Evolutionary conservation across 2,888 invertebrate species (phyloP), one percentile per base, ranked within the genome.

Genomic region (Trachelus stipa): DNA sequence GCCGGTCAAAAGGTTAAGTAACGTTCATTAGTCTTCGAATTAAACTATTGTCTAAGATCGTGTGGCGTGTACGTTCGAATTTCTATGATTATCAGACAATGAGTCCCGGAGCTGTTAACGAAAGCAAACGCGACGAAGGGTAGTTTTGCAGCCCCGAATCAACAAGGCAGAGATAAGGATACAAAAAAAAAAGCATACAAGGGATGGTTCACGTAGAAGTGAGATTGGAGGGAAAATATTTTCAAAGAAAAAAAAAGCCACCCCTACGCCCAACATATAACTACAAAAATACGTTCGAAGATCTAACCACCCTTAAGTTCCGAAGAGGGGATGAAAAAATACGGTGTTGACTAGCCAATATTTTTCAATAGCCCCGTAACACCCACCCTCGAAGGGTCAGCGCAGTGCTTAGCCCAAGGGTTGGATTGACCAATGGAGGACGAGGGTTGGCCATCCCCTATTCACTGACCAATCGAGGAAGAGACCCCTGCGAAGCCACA

Each of bases 391-490:
- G 77, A 88, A 86, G 85, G 88, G 90, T 89, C 88, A 89, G 88
- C 85, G 88, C 88, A 87, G 40, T 87, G 88, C 83, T 83, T 84
- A 80, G 83, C 81, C 83, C 84, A 87, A 89, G 90, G 90, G 89
- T 87, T 82, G 81, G 83, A 79, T 85, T 85, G 87, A 87, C 91
- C 91, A 91, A 91, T 91, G 86, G 85, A 79, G 83, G 80, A 86
- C 87, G 86, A 85, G 86, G 89, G 86, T 86, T 87, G 87, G 87
- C 88, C 90, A 88, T 87, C 87, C 86, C 82, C 84, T 84, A 83
- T 77, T 73, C 79, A 83, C 86, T 91, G 91, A 90, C 91, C 91
- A 91, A 91, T 91, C 87, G 88, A 87, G 82, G 73, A 76, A 78
- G 68, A 71, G 73, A 71, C 76, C 75, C 69, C 71, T 71, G 69